A percentile compares a stretch with the other conserved stretches of the same genome.
Conservation (phyloP, 2,888 invertebrate species). For the Clusia tigrina region DNA sequence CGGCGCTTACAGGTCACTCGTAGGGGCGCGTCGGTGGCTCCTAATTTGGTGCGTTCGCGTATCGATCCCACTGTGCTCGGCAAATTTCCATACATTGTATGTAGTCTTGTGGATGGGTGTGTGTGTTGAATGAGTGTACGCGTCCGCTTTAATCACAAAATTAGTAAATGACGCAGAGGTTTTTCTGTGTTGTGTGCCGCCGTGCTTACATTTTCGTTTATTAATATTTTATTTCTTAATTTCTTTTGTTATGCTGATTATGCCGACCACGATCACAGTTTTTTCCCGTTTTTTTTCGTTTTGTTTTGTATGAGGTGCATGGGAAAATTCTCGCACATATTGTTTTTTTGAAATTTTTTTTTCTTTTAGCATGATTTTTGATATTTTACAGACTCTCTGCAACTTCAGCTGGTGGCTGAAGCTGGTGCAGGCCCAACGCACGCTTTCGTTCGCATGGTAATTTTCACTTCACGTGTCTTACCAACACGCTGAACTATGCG, state of each 20-base stretch:
- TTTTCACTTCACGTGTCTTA: neutral
- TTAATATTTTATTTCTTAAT: constrained; percentile 62
- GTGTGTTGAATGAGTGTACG: constrained; percentile 14
- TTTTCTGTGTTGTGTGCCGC: constrained; percentile 33
- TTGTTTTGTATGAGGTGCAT: constrained; percentile 45
- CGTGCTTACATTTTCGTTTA: constrained; percentile 39
- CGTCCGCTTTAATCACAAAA: constrained; percentile 48
- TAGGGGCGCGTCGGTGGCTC: constrained; percentile 40
- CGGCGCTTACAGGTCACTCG: constrained; percentile 33
- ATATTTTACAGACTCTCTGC: constrained; percentile 8
- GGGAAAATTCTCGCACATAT: constrained; percentile 42
- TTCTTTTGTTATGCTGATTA: constrained; percentile 61
- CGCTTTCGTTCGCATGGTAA: constrained; percentile 20
- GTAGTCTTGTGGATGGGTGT: neutral
- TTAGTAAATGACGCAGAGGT: constrained; percentile 61
- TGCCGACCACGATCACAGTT: constrained; percentile 46
- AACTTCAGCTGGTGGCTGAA: neutral
- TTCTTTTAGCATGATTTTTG: constrained; percentile 24
- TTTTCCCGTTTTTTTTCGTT: too few species aligned
- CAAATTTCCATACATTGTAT: neutral
- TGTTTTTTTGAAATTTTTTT: neutral
- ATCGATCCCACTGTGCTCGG: neutral
- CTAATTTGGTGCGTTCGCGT: constrained; percentile 26
- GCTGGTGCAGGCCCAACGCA: too few species aligned
- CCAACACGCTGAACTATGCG: neutral